A percentile compares a stretch with the other conserved stretches of the same genome.
phyloP scores from a whole-genome alignment of 2,888 invertebrate genomes.

The Chirona hameri region DNA sequence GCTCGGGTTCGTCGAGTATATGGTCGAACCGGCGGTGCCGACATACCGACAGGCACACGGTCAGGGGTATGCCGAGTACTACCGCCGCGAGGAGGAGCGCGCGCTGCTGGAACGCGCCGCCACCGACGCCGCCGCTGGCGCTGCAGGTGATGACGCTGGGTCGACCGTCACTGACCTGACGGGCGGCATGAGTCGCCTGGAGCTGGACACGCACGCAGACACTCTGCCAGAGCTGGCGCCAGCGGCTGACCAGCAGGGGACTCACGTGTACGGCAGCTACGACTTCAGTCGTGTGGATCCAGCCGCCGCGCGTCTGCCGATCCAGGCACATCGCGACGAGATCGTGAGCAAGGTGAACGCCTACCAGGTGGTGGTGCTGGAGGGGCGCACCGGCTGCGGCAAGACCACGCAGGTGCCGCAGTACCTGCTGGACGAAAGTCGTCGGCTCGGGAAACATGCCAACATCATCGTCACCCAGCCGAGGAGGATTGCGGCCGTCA shows the following conservation, averaged over 20 bases:
- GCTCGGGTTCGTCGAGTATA: not conserved
- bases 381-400: constrained; percentile 93
- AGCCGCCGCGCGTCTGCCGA: constrained; percentile 44
- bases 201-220: constrained; percentile 13
- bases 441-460: constrained; percentile 60
- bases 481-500: constrained; percentile 85
- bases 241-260: constrained; percentile 37
- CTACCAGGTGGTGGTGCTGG: constrained; percentile 74
- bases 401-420: constrained; percentile 73
- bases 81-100: constrained; percentile 5
- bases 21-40: not conserved
- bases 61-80: constrained; percentile 3
- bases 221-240: not conserved
- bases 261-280: constrained; percentile 46
- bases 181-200: not conserved
- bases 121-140: not conserved
- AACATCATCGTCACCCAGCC: constrained; percentile 93
- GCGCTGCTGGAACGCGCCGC: constrained; percentile 9
- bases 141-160: not conserved
- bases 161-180: not conserved
- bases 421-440: constrained; percentile 78
- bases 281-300: constrained; percentile 44
- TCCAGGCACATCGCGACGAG: constrained; percentile 47
- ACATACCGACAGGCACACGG: not conserved
- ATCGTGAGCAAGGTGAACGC: constrained; percentile 65